These are phyloP conservation scores for Chrosomus eos DNA, from an alignment of 2,797 vertebrate genomes.

Conservation along the genomic window DNA sequence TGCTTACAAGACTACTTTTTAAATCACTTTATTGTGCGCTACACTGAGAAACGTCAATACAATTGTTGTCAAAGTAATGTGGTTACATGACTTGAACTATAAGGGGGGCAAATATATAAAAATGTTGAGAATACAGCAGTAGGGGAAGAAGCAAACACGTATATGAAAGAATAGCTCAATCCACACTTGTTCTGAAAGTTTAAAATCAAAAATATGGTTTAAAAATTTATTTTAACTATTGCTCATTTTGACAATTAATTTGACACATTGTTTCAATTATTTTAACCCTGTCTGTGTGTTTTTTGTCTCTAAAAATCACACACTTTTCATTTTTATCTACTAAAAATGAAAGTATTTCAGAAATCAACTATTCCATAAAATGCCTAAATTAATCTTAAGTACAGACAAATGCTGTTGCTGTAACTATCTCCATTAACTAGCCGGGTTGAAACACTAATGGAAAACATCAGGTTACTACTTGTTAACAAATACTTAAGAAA, in stretches of 20 bases:
- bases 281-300: neutral
- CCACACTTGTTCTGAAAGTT: neutral
- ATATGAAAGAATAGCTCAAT: slow-evolving; percentile 1
- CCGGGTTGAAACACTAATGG: neutral
- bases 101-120: neutral
- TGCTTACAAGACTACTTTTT: slow-evolving; percentile 78
- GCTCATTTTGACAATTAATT: neutral
- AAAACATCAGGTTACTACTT: neutral
- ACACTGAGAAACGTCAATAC: slow-evolving; percentile 76
- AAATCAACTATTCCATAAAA: neutral
- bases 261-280: neutral
- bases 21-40: slow-evolving; percentile 77
- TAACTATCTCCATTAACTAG: neutral
- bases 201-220: neutral
- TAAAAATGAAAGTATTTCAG: neutral
- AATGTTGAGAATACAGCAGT: slow-evolving; percentile 25
- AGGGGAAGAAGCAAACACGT: slow-evolving; percentile 4
- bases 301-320: neutral
- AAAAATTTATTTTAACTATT: neutral
- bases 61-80: slow-evolving; percentile 78
- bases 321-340: neutral
- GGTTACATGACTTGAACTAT: slow-evolving; percentile 67
- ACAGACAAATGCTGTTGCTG: neutral
- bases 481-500: neutral
- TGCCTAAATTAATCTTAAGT: neutral